Percentiles rank a stretch among this genome's conserved stretches.
Conservation (phyloP, 2,113 vertebrate species). For the Hyaena hyaena region DNA sequence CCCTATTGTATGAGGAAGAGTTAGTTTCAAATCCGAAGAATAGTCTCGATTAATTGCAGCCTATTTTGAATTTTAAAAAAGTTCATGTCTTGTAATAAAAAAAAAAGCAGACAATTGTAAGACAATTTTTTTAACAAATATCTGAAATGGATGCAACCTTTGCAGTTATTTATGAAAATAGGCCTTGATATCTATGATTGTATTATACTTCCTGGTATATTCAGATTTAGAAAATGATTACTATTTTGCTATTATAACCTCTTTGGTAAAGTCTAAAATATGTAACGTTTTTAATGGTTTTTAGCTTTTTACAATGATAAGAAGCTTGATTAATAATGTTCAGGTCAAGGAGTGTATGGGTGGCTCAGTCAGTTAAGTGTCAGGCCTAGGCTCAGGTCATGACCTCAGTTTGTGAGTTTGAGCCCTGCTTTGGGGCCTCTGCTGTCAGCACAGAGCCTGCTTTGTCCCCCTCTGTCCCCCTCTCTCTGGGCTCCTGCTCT, state of each 20-base stretch:
- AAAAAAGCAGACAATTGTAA: conserved; percentile 42
- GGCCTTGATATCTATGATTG: conserved; percentile 24
- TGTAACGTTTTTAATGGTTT: not conserved
- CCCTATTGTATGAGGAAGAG: conserved; percentile 65
- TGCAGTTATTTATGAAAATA: conserved; percentile 40
- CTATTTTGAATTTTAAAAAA: conserved; percentile 68
- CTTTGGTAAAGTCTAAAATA: conserved; percentile 5
- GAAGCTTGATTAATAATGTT: not conserved
- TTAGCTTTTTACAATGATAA: not conserved
- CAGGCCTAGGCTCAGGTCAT: too few relatives aligned
- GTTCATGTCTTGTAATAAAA: conserved; percentile 28
- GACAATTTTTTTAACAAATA: conserved; percentile 57
- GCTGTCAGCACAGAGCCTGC: too few relatives aligned
- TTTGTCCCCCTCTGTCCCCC: too few relatives aligned
- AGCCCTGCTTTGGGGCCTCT: too few relatives aligned
- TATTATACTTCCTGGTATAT: not conserved
- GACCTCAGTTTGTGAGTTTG: too few relatives aligned
- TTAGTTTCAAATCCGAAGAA: conserved; percentile 69
- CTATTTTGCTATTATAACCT: not conserved
- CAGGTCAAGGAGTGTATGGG: not conserved
- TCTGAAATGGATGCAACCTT: conserved; percentile 65
- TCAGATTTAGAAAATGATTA: conserved; percentile 7
- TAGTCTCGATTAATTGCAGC: conserved; percentile 65
- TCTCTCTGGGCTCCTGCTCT: too few relatives aligned
- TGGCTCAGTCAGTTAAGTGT: too few relatives aligned